Evolutionary conservation across 2,797 vertebrate genomes (phyloP).

Genomic region (Pyrrhura leucotis): DNA sequence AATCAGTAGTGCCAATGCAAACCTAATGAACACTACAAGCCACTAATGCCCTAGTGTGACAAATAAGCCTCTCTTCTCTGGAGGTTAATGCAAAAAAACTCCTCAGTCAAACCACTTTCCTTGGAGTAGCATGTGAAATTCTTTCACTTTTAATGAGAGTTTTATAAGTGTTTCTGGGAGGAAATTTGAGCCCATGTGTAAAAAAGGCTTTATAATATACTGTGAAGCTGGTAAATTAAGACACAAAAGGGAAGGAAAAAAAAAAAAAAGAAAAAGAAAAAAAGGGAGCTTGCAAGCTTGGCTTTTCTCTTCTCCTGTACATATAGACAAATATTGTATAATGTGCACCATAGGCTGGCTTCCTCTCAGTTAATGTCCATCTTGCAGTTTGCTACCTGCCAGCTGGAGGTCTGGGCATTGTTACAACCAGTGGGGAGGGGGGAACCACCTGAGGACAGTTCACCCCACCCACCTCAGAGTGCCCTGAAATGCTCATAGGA

Average conservation of each 20-base stretch:
- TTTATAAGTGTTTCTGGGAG: not conserved
- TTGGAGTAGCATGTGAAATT: not conserved
- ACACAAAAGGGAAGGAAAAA: not conserved
- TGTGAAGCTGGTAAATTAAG: not conserved
- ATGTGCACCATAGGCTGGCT: not conserved
- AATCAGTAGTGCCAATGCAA: not conserved
- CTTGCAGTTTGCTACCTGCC: not conserved
- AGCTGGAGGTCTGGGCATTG: not conserved
- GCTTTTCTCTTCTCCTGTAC: not conserved
- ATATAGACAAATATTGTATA: not conserved
- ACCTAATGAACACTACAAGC: not conserved
- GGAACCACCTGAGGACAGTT: not conserved
- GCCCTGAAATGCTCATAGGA: not conserved
- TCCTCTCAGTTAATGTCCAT: not conserved
- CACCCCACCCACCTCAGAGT: not conserved
- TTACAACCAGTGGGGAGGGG: not conserved
- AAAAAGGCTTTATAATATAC: not conserved
- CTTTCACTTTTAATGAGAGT: constrained; percentile 17
- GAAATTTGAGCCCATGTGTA: not conserved
- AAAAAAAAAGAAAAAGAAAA: not conserved
- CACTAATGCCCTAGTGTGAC: not conserved
- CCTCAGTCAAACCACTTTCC: not conserved
- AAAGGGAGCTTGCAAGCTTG: not conserved
- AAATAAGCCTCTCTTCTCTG: not conserved
- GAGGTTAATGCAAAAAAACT: not conserved